Evolutionary conservation across 2,797 vertebrate species (phyloP).

Genomic region (Cirrhinus molitorella): DNA sequence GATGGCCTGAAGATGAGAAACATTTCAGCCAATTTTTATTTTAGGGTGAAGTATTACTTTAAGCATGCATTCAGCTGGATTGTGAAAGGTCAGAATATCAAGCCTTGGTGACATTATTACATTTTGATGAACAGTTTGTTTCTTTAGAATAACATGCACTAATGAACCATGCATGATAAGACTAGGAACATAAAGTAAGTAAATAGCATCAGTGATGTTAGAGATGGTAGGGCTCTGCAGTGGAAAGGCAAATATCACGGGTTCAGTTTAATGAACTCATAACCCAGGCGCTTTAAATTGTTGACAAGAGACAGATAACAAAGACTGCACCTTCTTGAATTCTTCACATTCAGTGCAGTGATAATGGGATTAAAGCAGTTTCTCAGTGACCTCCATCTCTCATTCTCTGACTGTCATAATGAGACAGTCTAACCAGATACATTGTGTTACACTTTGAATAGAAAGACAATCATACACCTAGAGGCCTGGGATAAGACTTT

Average conservation of each 20-base stretch:
- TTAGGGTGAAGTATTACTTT: no score
- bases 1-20: no score
- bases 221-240: not conserved
- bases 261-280: conserved; percentile 33
- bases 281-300: not conserved
- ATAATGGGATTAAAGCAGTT: not conserved
- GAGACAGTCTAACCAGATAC: not conserved
- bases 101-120: not conserved
- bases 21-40: no score
- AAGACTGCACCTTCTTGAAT: conserved; percentile 10
- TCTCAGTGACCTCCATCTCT: not conserved
- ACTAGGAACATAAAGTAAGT: not conserved
- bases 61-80: not conserved
- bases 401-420: conserved; percentile 16
- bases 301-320: not conserved
- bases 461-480: conserved; percentile 53
- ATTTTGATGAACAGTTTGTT: conserved; percentile 7
- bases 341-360: conserved; percentile 18
- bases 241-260: not conserved
- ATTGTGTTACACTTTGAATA: conserved; percentile 79
- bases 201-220: not conserved
- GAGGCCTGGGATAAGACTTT: conserved; percentile 12
- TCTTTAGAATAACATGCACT: not conserved
- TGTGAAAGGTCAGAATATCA: not conserved
- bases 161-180: not conserved